Conservation (phyloP, 2,113 vertebrate species). For the Amia ocellicauda region DNA sequence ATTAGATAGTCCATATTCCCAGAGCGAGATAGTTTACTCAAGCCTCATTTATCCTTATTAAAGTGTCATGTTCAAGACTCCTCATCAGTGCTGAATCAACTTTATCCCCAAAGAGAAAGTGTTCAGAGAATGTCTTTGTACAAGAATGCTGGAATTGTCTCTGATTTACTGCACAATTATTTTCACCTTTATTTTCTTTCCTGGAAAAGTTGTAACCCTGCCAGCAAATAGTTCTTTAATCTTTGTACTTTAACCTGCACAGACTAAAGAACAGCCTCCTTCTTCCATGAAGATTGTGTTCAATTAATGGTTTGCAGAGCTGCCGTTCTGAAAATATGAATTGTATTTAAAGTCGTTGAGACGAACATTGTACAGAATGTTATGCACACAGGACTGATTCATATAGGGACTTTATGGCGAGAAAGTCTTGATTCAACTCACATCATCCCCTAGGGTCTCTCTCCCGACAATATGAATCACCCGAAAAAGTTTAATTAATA, state of each 20-base stretch:
- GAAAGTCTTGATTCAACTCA: background rate
- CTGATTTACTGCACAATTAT: background rate
- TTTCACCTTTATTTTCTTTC: background rate
- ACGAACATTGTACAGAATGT: background rate
- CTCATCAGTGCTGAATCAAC: background rate
- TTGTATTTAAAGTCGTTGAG: conserved; percentile 17
- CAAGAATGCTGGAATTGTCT: background rate
- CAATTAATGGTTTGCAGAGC: conserved; percentile 26
- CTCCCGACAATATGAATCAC: too few relatives aligned
- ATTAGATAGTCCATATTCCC: too few relatives aligned
- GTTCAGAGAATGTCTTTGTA: background rate
- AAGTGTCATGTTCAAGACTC: background rate
- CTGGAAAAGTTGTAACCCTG: conserved; percentile 1
- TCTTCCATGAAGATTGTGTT: conserved; percentile 23
- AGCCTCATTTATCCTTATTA: too few relatives aligned
- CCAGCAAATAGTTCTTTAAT: conserved; percentile 1
- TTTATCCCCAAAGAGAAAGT: background rate
- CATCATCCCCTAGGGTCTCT: too few relatives aligned
- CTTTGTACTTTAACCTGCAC: conserved; percentile 5
- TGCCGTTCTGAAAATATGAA: conserved; percentile 29
- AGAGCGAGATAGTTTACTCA: too few relatives aligned
- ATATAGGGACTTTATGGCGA: conserved; percentile 4
- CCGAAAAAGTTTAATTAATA: too few relatives aligned
- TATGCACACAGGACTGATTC: conserved; percentile 27
- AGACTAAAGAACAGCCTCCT: conserved; percentile 6